Evolutionary conservation across 2,888 invertebrate species (phyloP).

Genomic region (Chrysopilus asiliformis): DNA sequence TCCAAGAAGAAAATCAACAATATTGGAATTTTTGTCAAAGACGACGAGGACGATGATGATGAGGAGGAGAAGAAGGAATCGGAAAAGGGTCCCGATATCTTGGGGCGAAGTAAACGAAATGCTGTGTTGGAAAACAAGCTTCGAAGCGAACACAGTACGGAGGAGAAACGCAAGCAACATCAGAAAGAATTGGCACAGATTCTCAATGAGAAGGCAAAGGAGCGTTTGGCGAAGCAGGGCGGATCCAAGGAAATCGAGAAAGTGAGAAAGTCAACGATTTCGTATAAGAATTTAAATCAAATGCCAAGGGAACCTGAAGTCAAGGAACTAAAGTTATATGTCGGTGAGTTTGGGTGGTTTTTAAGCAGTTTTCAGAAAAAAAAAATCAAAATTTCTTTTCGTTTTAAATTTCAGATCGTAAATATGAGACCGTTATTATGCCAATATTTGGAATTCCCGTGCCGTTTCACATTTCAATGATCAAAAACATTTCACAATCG

Average conservation of each 20-base stretch:
- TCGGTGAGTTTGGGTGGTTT: constrained; percentile 49
- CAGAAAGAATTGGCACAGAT: constrained; percentile 86
- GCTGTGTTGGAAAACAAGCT: constrained; percentile 89
- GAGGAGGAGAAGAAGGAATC: constrained; percentile 65
- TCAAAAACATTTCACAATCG: constrained; percentile 97
- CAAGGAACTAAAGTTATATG: constrained; percentile 84
- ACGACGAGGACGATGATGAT: constrained; percentile 72
- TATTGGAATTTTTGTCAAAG: constrained; percentile 88
- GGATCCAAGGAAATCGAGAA: constrained; percentile 78
- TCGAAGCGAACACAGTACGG: constrained; percentile 86
- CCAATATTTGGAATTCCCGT: constrained; percentile 93
- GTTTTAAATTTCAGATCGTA: constrained; percentile 54
- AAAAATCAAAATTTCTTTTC: not conserved
- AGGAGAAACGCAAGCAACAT: constrained; percentile 93
- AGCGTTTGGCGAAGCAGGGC: constrained; percentile 77
- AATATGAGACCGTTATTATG: constrained; percentile 96
- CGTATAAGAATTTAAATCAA: constrained; percentile 83
- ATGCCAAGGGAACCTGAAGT: constrained; percentile 92
- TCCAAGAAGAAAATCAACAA: constrained; percentile 93
- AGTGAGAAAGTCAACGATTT: constrained; percentile 85
- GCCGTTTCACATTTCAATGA: constrained; percentile 97
- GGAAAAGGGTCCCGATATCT: constrained; percentile 34
- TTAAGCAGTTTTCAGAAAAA: not conserved
- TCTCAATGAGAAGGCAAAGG: constrained; percentile 85
- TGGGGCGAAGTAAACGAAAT: constrained; percentile 63